phyloP scores from a whole-genome alignment of 2,888 invertebrate species.

The Pinctada fucata region DNA sequence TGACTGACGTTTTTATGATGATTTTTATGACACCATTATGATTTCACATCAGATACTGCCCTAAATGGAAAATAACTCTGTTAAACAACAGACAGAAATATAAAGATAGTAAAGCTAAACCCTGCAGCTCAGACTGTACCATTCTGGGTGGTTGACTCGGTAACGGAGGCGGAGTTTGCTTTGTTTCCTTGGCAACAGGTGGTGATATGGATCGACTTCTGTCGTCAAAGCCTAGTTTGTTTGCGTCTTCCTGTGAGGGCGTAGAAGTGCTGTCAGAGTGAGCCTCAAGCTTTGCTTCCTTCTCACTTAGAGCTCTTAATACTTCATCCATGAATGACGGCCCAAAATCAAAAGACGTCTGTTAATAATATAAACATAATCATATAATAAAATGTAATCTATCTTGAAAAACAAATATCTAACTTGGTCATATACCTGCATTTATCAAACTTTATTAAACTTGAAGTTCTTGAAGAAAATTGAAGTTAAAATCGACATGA shows the following conservation, averaged over 20 bases:
- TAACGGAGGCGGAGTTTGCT: slow-evolving; percentile 52
- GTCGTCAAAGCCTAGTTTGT: slow-evolving; percentile 26
- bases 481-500: too few species aligned
- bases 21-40: too few species aligned
- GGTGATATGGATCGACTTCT: slow-evolving; percentile 46
- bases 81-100: too few species aligned
- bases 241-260: slow-evolving; percentile 40
- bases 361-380: slow-evolving; percentile 33
- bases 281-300: slow-evolving; percentile 57
- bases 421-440: too few species aligned
- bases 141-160: slow-evolving; percentile 57
- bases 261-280: slow-evolving; percentile 36
- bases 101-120: too few species aligned
- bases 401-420: too few species aligned
- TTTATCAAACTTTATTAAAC: too few species aligned
- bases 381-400: neutral
- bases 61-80: too few species aligned
- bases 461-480: too few species aligned
- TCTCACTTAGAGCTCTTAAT: slow-evolving; percentile 82
- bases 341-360: slow-evolving; percentile 80
- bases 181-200: slow-evolving; percentile 41
- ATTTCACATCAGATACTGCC: too few species aligned
- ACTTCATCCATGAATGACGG: slow-evolving; percentile 93
- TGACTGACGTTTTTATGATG: too few species aligned
- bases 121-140: slow-evolving; percentile 29